Conservation (phyloP, 2,113 vertebrate genomes). For the Eupsittula cactorum region DNA sequence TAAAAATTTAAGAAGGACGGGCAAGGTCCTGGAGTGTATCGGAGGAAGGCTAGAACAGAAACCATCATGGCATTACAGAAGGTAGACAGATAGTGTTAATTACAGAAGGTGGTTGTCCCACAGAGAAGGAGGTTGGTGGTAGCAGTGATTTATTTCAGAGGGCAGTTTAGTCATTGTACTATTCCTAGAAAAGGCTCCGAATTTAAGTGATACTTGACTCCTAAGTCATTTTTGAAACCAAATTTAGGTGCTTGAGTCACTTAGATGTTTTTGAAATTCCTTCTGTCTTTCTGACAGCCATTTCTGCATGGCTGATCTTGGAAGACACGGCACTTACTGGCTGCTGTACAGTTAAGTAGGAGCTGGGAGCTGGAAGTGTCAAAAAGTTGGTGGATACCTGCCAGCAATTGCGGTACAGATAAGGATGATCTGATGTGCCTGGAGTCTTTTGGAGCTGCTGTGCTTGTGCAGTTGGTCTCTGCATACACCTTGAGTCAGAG, state of each 20-base stretch:
- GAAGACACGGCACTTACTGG: neutral
- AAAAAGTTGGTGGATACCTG: constrained; percentile 26
- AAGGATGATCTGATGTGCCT: neutral
- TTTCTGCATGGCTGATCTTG: neutral
- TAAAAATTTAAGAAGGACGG: neutral
- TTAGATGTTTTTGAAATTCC: neutral
- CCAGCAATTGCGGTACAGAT: neutral
- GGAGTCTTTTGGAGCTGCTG: neutral
- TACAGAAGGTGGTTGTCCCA: neutral
- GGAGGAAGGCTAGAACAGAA: neutral
- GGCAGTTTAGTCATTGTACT: constrained; percentile 26
- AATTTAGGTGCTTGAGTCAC: constrained; percentile 31
- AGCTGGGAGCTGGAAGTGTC: neutral
- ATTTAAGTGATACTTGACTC: constrained; percentile 6
- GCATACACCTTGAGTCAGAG: neutral
- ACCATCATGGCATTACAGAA: neutral
- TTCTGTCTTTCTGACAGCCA: constrained; percentile 8
- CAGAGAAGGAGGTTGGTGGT: neutral
- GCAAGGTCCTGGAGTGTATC: neutral
- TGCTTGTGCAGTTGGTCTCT: neutral
- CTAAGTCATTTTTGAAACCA: constrained; percentile 1
- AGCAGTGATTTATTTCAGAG: constrained; percentile 35
- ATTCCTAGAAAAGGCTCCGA: constrained; percentile 30
- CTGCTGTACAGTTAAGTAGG: neutral
- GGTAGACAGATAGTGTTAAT: neutral